These are phyloP conservation scores for Apamea sordens DNA, from an alignment of 2,888 invertebrate genomes.

Conservation along the genomic window DNA sequence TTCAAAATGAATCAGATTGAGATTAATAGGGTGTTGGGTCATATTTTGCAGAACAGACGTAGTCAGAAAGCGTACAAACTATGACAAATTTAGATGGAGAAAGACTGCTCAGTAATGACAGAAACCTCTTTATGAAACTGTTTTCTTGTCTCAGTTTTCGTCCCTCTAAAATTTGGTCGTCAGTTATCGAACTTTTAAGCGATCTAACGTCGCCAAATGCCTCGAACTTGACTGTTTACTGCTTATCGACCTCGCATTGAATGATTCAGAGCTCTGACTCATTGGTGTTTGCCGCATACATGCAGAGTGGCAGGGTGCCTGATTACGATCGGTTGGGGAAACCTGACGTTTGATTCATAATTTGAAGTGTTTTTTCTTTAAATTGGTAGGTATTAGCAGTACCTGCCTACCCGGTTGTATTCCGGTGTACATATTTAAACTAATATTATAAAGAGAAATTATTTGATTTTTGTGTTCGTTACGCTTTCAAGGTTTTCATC, in stretches of 20 bases:
- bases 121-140: neutral
- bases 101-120: too few species aligned
- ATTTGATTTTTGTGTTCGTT: too few species aligned
- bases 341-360: constrained; percentile 13
- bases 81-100: neutral
- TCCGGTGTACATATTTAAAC: neutral
- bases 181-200: constrained; percentile 12
- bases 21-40: too few species aligned
- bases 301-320: neutral
- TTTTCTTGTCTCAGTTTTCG: neutral
- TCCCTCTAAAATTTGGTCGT: neutral
- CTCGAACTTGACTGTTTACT: constrained; percentile 49
- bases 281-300: constrained; percentile 36
- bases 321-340: constrained; percentile 28
- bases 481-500: too few species aligned
- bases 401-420: neutral
- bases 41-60: neutral
- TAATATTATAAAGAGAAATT: too few species aligned
- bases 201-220: constrained; percentile 7
- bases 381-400: neutral
- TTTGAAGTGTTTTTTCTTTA: neutral
- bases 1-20: too few species aligned
- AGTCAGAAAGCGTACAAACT: neutral
- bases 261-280: constrained; percentile 53
- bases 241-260: constrained; percentile 30